A percentile compares a stretch with the other conserved stretches of the same genome.
phyloP scores from a whole-genome alignment of 2,113 vertebrate species.

The Xenopus borealis region DNA sequence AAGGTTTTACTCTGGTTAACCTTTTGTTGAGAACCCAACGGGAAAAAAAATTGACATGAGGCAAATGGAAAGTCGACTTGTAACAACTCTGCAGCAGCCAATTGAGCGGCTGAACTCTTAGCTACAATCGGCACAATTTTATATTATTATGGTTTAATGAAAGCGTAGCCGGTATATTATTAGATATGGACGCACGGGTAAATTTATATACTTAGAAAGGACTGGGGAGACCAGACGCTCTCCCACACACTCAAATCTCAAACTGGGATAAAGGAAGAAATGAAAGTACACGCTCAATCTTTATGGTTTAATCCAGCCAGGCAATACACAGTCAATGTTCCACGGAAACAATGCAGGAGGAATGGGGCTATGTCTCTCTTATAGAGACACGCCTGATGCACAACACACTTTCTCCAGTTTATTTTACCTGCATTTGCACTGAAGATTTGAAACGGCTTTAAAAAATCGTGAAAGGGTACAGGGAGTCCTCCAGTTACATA shows the following conservation, averaged over 20 bases:
- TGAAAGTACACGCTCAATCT: background rate
- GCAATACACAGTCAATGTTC: too few species aligned
- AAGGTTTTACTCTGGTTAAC: constrained; percentile 46
- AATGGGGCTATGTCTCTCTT: background rate
- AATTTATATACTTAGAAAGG: constrained; percentile 37
- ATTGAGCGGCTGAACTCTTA: constrained; percentile 41
- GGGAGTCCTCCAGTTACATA: too few species aligned
- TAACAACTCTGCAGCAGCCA: constrained; percentile 39
- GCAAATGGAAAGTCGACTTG: constrained; percentile 44
- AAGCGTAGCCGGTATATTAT: constrained; percentile 37
- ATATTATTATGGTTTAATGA: constrained; percentile 45
- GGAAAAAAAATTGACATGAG: constrained; percentile 27
- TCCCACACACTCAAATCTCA: constrained; percentile 19
- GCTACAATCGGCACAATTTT: constrained; percentile 43
- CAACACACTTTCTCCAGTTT: background rate
- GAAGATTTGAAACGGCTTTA: background rate
- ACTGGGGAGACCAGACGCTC: constrained; percentile 14
- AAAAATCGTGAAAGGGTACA: too few species aligned
- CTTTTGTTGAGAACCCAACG: constrained; percentile 37
- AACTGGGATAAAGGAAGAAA: constrained; percentile 9
- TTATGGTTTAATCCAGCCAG: background rate
- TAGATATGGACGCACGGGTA: constrained; percentile 40
- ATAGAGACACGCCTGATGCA: background rate
- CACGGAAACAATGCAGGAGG: background rate
- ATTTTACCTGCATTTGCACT: background rate